Percentiles rank a stretch among this genome's conserved stretches.
Evolutionary conservation across 2,888 invertebrate species (phyloP).

Genomic region (Eupithecia vulgata): DNA sequence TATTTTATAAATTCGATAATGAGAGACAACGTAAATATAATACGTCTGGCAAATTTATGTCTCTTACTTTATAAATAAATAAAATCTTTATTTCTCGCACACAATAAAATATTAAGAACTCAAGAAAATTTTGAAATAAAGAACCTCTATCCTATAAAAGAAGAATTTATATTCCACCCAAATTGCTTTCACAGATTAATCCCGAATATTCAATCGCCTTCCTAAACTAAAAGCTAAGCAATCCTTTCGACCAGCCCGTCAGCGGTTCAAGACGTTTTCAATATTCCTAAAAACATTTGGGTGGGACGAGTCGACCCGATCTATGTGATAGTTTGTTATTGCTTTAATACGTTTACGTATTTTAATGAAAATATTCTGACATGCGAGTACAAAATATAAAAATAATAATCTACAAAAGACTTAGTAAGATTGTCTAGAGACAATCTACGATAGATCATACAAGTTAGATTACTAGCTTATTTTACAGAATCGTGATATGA

Average conservation of each 20-base stretch:
- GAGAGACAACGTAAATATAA: background rate
- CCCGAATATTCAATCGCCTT: slow-evolving; percentile 45
- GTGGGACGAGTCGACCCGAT: slow-evolving; percentile 55
- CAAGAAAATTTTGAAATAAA: background rate
- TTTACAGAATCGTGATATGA: too few species aligned
- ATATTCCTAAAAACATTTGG: slow-evolving; percentile 76
- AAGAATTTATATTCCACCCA: slow-evolving; percentile 4
- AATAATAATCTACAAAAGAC: background rate
- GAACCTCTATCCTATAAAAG: background rate
- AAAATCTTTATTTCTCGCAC: too few species aligned
- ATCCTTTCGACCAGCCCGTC: slow-evolving; percentile 67
- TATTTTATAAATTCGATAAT: too few species aligned
- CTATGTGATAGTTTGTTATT: slow-evolving; percentile 45
- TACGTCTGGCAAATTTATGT: background rate
- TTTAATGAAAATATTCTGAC: slow-evolving; percentile 4
- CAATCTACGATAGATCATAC: too few species aligned
- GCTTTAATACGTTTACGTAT: background rate
- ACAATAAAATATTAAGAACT: too few species aligned
- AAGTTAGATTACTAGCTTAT: too few species aligned
- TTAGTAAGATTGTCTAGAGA: too few species aligned
- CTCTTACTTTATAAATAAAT: background rate
- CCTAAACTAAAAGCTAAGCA: slow-evolving; percentile 61
- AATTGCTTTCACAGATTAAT: slow-evolving; percentile 31
- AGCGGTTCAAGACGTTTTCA: slow-evolving; percentile 70
- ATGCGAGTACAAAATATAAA: background rate